Conservation (phyloP, 2,113 vertebrate genomes). For the Cheirogaleus medius region DNA sequence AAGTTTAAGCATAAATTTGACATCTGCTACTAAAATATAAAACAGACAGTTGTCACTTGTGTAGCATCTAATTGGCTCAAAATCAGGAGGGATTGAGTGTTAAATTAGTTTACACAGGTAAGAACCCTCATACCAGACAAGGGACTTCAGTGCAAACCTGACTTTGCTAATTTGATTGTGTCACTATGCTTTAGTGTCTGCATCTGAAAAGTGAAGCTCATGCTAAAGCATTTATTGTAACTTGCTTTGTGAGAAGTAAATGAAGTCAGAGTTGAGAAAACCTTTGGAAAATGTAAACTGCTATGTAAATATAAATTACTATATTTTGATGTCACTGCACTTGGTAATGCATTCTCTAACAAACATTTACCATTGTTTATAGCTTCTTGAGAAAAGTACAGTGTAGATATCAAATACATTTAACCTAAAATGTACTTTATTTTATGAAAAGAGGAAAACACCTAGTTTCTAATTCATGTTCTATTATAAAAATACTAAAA, state of each 20-base stretch:
- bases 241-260: neutral
- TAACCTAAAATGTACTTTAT: neutral
- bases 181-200: neutral
- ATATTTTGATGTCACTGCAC: neutral
- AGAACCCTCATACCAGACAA: fast-evolving
- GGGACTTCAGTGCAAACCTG: neutral
- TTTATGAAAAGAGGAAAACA: neutral
- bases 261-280: neutral
- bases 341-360: neutral
- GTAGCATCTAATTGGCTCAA: neutral
- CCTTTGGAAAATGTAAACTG: neutral
- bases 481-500: neutral
- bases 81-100: neutral
- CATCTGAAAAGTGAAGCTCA: neutral
- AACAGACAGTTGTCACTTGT: neutral
- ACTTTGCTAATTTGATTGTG: neutral
- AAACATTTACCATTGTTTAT: neutral
- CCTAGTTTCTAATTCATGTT: neutral
- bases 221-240: neutral
- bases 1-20: neutral
- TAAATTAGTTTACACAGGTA: neutral
- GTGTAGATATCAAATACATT: neutral
- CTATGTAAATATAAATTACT: slow-evolving; percentile 20
- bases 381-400: neutral
- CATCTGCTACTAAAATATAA: neutral